Conservation (phyloP, 2,797 vertebrate species). For the Aulostomus chinensis region DNA sequence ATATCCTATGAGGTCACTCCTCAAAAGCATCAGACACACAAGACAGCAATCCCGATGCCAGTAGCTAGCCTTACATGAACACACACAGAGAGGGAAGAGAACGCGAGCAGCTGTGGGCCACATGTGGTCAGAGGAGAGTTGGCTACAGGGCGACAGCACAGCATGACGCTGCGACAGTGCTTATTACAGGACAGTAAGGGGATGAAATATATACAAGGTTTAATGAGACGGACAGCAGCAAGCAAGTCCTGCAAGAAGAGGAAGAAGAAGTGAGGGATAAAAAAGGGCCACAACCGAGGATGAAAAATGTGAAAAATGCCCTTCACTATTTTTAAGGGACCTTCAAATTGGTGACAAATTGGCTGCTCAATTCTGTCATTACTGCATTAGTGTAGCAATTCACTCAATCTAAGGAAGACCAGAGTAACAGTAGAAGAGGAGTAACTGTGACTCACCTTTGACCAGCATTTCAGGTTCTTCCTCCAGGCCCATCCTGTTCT, state of each 20-base stretch:
- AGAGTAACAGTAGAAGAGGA: too few relatives aligned
- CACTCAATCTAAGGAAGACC: background rate
- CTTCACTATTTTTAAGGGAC: too few relatives aligned
- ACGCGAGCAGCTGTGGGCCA: conserved; percentile 39
- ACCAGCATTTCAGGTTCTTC: conserved; percentile 87
- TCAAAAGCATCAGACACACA: conserved; percentile 54
- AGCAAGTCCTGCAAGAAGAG: background rate
- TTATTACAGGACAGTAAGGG: conserved; percentile 28
- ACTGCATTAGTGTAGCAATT: too few relatives aligned
- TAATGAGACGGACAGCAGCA: conserved; percentile 20
- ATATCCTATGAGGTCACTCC: conserved; percentile 74
- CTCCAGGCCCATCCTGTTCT: conserved; percentile 81
- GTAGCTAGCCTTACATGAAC: conserved; percentile 40
- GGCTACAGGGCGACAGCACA: conserved; percentile 24
- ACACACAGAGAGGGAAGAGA: conserved; percentile 5
- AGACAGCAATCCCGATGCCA: conserved; percentile 30
- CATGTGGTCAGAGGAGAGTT: conserved; percentile 45
- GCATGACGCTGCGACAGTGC: conserved; percentile 20
- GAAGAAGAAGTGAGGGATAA: background rate
- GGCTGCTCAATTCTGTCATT: too few relatives aligned
- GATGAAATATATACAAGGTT: conserved; percentile 27
- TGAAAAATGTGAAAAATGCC: too few relatives aligned
- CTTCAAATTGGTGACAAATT: too few relatives aligned
- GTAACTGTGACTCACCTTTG: conserved; percentile 87
- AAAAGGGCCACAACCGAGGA: background rate